Evolutionary conservation across 2,888 invertebrate genomes (phyloP).

Genomic region (Pseudococcus jackbeardsleyi): DNA sequence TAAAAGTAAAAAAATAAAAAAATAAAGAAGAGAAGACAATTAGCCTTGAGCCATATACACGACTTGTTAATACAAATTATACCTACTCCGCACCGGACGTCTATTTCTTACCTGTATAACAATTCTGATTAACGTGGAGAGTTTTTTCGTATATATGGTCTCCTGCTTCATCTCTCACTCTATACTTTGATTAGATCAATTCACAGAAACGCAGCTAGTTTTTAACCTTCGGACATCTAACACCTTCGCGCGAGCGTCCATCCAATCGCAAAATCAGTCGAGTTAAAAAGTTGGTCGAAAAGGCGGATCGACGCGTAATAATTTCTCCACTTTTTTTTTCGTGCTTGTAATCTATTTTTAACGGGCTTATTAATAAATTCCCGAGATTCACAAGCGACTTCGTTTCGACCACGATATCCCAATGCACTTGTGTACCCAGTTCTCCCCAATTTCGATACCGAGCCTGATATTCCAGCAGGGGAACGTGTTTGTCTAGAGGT

Average conservation of each 20-base stretch:
- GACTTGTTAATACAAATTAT: slow-evolving; percentile 57
- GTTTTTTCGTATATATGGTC: slow-evolving; percentile 14
- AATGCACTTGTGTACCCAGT: neutral
- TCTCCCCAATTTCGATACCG: neutral
- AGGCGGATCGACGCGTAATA: slow-evolving; percentile 48
- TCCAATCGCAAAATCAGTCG: slow-evolving; percentile 45
- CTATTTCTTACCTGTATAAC: slow-evolving; percentile 43
- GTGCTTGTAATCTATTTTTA: slow-evolving; percentile 51
- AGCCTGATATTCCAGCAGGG: neutral
- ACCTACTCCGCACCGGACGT: slow-evolving; percentile 47
- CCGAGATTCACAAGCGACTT: slow-evolving; percentile 15
- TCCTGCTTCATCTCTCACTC: neutral
- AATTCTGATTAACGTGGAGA: slow-evolving; percentile 48
- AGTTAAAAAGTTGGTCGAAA: slow-evolving; percentile 25
- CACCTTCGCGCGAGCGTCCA: slow-evolving; percentile 26
- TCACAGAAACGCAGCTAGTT: slow-evolving; percentile 45
- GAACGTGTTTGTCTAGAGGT: neutral
- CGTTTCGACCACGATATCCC: too few species aligned
- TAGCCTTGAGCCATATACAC: slow-evolving; percentile 56
- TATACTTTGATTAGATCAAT: slow-evolving; percentile 46
- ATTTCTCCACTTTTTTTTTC: neutral
- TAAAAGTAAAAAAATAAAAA: neutral
- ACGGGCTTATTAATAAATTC: slow-evolving; percentile 49
- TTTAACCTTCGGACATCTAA: slow-evolving; percentile 55
- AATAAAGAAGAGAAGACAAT: slow-evolving; percentile 49